Conservation (phyloP, 2,888 invertebrate genomes). For the Microctonus brassicae region DNA sequence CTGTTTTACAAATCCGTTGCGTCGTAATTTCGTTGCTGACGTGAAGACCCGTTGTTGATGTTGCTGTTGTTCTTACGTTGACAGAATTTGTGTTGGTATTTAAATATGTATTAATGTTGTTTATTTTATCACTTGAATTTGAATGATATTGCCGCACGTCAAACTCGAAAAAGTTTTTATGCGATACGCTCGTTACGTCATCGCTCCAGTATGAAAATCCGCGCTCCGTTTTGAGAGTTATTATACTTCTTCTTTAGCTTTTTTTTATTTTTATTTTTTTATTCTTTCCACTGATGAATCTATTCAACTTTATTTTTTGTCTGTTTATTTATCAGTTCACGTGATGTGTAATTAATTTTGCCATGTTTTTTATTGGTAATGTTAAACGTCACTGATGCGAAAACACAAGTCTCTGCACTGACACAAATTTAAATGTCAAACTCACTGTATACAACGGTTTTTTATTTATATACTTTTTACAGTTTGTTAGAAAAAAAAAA, state of each 20-base stretch:
- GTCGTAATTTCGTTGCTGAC: not conserved
- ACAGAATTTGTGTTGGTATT: not conserved
- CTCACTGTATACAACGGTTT: no score
- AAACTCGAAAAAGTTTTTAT: slow-evolving; percentile 23
- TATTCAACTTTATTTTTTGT: not conserved
- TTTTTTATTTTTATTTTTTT: no score
- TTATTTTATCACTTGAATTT: slow-evolving; percentile 3
- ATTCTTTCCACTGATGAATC: slow-evolving; percentile 9
- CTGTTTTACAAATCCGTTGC: not conserved
- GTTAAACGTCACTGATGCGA: not conserved
- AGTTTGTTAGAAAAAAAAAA: no score
- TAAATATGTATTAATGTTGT: not conserved
- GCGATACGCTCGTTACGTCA: slow-evolving; percentile 40
- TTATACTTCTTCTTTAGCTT: no score
- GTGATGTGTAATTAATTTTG: not conserved
- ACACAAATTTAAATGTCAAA: no score
- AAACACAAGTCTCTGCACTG: not conserved
- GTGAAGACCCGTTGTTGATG: slow-evolving; percentile 2
- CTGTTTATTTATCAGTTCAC: slow-evolving; percentile 15
- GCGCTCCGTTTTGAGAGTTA: slow-evolving; percentile 27
- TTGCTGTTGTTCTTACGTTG: not conserved
- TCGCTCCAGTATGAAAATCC: slow-evolving; percentile 38
- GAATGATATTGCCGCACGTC: not conserved
- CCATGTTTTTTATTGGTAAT: not conserved
- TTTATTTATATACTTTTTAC: not conserved